Evolutionary conservation across 1,140 invertebrate genomes (phyloP), one percentile per base, ranked within the genome.

Genomic region (Contarinia nasturtii): DNA sequence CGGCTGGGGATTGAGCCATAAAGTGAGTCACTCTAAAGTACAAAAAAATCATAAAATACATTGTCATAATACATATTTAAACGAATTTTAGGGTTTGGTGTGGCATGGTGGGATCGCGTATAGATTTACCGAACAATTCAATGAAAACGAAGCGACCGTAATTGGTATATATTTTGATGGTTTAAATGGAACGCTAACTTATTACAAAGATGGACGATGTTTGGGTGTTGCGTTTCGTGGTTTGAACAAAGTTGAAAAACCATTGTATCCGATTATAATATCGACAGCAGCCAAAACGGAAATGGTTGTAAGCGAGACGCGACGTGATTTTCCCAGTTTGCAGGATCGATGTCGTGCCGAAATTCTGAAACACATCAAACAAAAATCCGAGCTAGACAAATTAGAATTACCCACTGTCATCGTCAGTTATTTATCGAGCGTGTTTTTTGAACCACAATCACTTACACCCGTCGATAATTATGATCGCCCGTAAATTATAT

Each of bases 251-350:
- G 60, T 74, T 12, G 50, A 55, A 27, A 74, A 79, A 47, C 70
- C 75, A 7, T 63, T 84, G 0, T 83, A 75, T 60, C 81, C 81
- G 4, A 73, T 80, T 33, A 67, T 82, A 2, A 75, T 75, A 51
- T 82, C 79, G 2, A 83, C 81, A 0, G 80, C 80, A 0, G 79
- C 79, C 17, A 83, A 81, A 61, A 83, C 80, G 3, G 74, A 80
- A 63, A 81, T 84, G 75, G 70, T 71, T 0, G 54, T 82, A 0
- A 66, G 65, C 12, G 56, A 61, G 5, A 70, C 72, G 21, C 67
- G 67, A 47, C 53, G 77, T 21, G 75, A 76, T 50, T 82, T 77
- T 55, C 65, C 72, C 0, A 79, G 71, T 57, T 64, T 84, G 7
- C 78, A 82, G 55, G 80, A 82, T 57, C 59, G 71, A 19, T 75